Percentiles rank a stretch among this genome's conserved stretches.
Evolutionary conservation across 92 coral and sea anemone species (phyloP).

Genomic region (Parazoanthus darwini): DNA sequence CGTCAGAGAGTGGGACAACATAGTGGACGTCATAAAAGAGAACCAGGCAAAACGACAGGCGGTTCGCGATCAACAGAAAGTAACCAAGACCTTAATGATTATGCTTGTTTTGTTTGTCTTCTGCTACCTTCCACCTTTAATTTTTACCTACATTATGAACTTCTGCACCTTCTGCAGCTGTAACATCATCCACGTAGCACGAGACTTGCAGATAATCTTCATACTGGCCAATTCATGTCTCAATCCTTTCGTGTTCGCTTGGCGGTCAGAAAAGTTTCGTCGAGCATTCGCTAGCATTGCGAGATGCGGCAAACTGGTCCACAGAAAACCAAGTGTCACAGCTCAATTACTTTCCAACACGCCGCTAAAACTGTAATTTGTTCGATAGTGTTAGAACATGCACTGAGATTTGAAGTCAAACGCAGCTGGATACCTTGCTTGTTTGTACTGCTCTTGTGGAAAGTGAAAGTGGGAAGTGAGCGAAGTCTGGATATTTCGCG

Average conservation of each 20-base stretch:
- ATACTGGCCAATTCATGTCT: conserved; percentile 25
- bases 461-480: too few species aligned
- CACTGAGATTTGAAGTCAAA: neutral
- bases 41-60: conserved; percentile 38
- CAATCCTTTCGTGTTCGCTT: conserved; percentile 29
- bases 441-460: too few species aligned
- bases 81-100: conserved; percentile 27
- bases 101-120: conserved; percentile 17
- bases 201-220: conserved; percentile 7
- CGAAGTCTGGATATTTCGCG: too few species aligned
- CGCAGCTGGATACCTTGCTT: neutral
- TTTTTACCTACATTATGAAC: conserved; percentile 32
- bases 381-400: neutral
- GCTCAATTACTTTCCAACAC: neutral
- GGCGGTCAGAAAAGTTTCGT: conserved; percentile 31
- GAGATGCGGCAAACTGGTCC: neutral
- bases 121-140: conserved; percentile 24
- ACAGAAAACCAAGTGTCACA: neutral
- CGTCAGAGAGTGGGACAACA: conserved; percentile 23
- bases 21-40: neutral
- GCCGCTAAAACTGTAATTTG: neutral
- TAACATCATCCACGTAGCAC: conserved; percentile 15
- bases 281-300: conserved; percentile 21
- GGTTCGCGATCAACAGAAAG: conserved; percentile 31
- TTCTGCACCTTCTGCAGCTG: conserved; percentile 33